Base-by-base conservation (phyloP, 2,113 vertebrate species). In the Labeo catla region DNA sequence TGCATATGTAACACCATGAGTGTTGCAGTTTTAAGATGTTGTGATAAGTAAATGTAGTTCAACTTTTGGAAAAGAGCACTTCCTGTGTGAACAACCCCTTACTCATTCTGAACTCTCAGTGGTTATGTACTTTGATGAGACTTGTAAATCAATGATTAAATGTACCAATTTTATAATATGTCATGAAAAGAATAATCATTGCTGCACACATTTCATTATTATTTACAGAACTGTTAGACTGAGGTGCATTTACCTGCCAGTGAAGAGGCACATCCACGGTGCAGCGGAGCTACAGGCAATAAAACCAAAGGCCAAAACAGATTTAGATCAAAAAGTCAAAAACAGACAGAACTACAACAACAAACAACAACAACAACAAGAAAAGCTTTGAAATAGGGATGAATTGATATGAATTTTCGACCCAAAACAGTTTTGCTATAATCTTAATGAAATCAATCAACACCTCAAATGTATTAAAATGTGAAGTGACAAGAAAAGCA, bases 241-340 rank as follows among this genome's bases (percentile, higher is more conserved):
- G 28, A 28, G 28, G 28, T 28, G 28, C 23, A 65, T 6, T 65
- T 28, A 65, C 61, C n/a, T 11, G 0, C 0, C 1, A 12, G n/a
- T 12, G 10, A 6, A 1, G 0, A 4, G 7, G 19, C 50, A 59
- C 7, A 50, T 3, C 10, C 49, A 11, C 11, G 1, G 2, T 0
- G 0, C 2, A 0, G 2, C 19, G 6, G 19, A 1, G 2, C 61
- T 13, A 65, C 10, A 28, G 61, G 23, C 11, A 65, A 28, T 28
- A 11, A 65, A 65, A 65, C 0, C 61, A 65, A 65, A 65, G 1
- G 23, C 13, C 61, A 65, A 1, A 65, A 63, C 59, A 63, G 59
- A 63, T 63, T 65, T 0, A 13, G 11, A 68, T 36, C 28, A 68
- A 68, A 68, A 2, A 39, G 6, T 0, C 13, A 36, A 70, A 0